Evolutionary conservation across 2,888 invertebrate genomes (phyloP).

Genomic region (Hirudinaria manillensis): DNA sequence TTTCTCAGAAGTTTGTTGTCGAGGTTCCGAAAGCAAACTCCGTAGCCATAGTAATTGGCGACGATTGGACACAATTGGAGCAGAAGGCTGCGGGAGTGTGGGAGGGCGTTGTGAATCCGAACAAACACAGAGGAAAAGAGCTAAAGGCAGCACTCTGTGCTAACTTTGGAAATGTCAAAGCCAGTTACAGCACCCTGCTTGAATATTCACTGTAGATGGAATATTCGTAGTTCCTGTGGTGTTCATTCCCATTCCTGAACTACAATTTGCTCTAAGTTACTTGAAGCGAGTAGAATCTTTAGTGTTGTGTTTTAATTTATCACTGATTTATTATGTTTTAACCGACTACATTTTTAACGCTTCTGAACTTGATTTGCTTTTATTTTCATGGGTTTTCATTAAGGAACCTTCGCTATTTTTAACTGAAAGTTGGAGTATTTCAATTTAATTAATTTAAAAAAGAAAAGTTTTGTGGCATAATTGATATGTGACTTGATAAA

Average conservation of each 20-base stretch:
- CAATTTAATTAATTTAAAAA: no score
- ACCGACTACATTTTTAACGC: no score
- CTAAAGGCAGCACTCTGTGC: slow-evolving; percentile 51
- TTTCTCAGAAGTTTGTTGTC: slow-evolving; percentile 36
- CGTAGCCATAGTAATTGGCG: slow-evolving; percentile 52
- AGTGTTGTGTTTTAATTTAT: no score
- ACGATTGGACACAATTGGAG: slow-evolving; percentile 52
- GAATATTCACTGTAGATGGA: slow-evolving; percentile 44
- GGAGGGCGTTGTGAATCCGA: slow-evolving; percentile 48
- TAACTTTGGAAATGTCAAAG: slow-evolving; percentile 51
- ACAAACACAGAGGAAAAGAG: slow-evolving; percentile 44
- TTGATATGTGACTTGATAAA: no score
- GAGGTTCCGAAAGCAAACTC: slow-evolving; percentile 50
- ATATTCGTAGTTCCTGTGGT: neutral
- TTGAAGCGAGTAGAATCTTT: no score
- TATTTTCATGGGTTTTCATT: no score
- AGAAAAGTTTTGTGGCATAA: no score
- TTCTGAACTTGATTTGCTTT: no score
- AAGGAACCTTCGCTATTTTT: no score
- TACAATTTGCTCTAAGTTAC: neutral
- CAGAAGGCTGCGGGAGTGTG: slow-evolving; percentile 44
- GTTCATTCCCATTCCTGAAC: neutral
- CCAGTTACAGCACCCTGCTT: slow-evolving; percentile 52
- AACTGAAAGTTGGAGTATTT: no score
- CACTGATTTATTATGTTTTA: no score